These are phyloP conservation scores for Drosophila ustulata DNA, from an alignment of 2,888 invertebrate genomes.

Conservation along the genomic window DNA sequence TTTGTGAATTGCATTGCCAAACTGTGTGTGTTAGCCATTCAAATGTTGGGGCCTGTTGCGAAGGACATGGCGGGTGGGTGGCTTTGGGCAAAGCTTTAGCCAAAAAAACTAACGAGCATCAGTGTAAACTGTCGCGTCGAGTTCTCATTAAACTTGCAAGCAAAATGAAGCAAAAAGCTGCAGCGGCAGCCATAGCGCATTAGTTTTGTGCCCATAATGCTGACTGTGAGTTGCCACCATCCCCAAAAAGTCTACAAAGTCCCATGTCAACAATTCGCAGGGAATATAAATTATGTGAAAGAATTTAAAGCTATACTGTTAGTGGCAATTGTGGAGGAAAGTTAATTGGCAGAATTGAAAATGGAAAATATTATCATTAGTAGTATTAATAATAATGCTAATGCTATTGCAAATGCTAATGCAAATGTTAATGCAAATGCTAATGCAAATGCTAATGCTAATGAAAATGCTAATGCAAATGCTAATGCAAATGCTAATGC, in stretches of 20 bases:
- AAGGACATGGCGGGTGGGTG: not conserved
- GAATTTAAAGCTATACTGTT: not conserved
- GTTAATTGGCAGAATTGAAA: not conserved
- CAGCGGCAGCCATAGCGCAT: slow-evolving; percentile 31
- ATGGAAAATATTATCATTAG: not conserved
- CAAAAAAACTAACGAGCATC: slow-evolving; percentile 65
- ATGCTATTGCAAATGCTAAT: not conserved
- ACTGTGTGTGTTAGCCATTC: slow-evolving; percentile 2
- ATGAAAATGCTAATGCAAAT: not conserved
- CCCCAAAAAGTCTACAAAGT: slow-evolving; percentile 14
- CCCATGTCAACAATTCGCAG: slow-evolving; percentile 37
- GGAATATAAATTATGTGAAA: slow-evolving; percentile 43
- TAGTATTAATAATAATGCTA: not conserved
- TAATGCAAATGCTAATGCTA: not conserved
- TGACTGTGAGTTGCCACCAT: not conserved
- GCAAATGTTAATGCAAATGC: not conserved
- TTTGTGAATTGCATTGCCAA: slow-evolving; percentile 52
- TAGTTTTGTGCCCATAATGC: slow-evolving; percentile 33
- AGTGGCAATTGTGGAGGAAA: not conserved
- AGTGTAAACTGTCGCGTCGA: slow-evolving; percentile 60
- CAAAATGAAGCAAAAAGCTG: slow-evolving; percentile 44
- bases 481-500: not conserved
- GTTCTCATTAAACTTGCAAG: slow-evolving; percentile 64
- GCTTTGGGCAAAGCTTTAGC: slow-evolving; percentile 50
- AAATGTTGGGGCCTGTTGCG: not conserved